phyloP scores from a whole-genome alignment of 2,888 invertebrate genomes.

The Megamerina dolium region DNA sequence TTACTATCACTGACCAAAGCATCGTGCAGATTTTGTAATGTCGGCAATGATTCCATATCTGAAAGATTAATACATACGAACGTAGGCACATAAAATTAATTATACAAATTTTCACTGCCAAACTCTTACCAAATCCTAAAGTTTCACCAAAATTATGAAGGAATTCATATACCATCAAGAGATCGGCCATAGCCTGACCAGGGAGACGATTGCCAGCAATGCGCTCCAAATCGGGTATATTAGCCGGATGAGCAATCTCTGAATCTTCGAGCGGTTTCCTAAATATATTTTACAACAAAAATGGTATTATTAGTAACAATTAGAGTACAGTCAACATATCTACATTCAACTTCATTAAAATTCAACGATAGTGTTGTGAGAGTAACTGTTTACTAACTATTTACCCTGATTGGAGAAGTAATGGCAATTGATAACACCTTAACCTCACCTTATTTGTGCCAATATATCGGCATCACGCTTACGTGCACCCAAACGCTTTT shows the following conservation, averaged over 20 bases:
- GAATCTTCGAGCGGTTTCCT: conserved; percentile 90
- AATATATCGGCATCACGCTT: conserved; percentile 65
- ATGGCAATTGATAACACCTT: no score
- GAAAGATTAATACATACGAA: no score
- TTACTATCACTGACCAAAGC: conserved; percentile 72
- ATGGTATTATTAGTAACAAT: no score
- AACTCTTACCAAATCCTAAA: conserved; percentile 82
- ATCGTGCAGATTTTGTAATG: conserved; percentile 78
- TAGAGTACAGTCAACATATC: no score
- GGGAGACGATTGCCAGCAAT: conserved; percentile 75
- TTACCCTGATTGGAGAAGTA: no score
- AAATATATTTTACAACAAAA: conserved; percentile 9
- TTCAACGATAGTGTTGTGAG: no score
- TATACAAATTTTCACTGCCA: no score
- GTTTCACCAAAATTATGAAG: conserved; percentile 93
- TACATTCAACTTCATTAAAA: no score
- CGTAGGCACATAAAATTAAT: no score
- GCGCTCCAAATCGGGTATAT: conserved; percentile 66
- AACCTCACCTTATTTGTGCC: conserved; percentile 55
- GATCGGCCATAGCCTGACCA: conserved; percentile 85
- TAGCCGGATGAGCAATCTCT: conserved; percentile 69
- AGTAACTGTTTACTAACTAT: no score
- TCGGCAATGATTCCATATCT: conserved; percentile 84
- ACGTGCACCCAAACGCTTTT: conserved; percentile 72
- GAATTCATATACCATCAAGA: conserved; percentile 94